Percentiles rank a stretch among this genome's conserved stretches.
Evolutionary conservation across 2,888 invertebrate species (phyloP).

Genomic region (Drosophila flavopinicola): DNA sequence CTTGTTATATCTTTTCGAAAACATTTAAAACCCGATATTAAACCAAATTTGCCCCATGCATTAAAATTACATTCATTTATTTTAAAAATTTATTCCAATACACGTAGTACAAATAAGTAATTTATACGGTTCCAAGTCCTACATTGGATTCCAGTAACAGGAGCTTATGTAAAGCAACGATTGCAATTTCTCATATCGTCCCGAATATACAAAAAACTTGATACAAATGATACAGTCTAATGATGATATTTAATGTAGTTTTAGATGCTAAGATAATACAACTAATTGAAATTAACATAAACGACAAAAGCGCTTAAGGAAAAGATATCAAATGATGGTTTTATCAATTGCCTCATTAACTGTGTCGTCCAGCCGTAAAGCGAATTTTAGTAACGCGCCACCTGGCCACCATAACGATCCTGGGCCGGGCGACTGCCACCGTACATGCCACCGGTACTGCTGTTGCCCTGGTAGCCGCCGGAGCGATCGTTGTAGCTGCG

Average conservation of each 20-base stretch:
- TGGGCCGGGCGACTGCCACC: slow-evolving; percentile 79
- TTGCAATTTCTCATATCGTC: slow-evolving; percentile 2
- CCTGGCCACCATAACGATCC: slow-evolving; percentile 82
- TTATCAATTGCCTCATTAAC: slow-evolving; percentile 37
- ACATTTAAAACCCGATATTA: too few species aligned
- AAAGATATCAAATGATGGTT: slow-evolving; percentile 30
- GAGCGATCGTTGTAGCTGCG: slow-evolving; percentile 84
- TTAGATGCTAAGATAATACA: slow-evolving; percentile 56
- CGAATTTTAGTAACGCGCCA: slow-evolving; percentile 83
- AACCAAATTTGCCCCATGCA: not conserved
- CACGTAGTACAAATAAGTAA: slow-evolving; percentile 5
- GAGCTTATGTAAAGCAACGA: not conserved
- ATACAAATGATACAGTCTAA: slow-evolving; percentile 48
- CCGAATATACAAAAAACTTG: slow-evolving; percentile 14
- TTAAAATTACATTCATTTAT: not conserved
- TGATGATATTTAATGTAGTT: slow-evolving; percentile 60
- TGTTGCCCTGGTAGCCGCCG: slow-evolving; percentile 75
- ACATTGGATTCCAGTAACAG: slow-evolving; percentile 4
- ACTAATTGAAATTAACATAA: slow-evolving; percentile 59
- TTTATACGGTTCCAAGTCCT: not conserved
- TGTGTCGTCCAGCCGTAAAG: too few species aligned
- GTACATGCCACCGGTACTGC: slow-evolving; percentile 75
- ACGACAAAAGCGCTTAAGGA: slow-evolving; percentile 41
- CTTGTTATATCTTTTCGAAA: too few species aligned
- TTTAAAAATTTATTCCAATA: not conserved